Evolutionary conservation across 2,888 invertebrate genomes (phyloP).

Genomic region (Eupithecia subumbrata): DNA sequence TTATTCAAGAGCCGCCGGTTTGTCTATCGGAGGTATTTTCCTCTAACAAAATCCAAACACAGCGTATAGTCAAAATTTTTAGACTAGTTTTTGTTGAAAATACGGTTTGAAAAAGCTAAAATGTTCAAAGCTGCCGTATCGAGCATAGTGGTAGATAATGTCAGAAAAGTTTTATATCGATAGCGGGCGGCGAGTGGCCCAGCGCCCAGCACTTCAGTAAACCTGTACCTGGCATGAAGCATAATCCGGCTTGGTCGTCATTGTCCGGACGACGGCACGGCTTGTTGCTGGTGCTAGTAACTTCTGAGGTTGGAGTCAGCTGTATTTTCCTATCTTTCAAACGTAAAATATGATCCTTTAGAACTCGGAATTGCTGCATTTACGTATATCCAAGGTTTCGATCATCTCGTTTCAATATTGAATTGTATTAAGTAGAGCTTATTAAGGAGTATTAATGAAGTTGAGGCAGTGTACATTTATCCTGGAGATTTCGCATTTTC

Average conservation of each 20-base stretch:
- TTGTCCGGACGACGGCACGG: conserved; percentile 71
- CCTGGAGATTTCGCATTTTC: background rate
- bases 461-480: background rate
- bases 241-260: conserved; percentile 74
- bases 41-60: background rate
- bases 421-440: background rate
- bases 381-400: background rate
- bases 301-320: conserved; percentile 61
- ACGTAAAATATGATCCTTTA: background rate
- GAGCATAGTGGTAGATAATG: background rate
- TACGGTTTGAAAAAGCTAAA: background rate
- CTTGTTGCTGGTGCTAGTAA: conserved; percentile 63
- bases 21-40: background rate
- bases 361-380: background rate
- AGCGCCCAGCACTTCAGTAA: conserved; percentile 64
- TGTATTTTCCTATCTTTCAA: conserved; percentile 45
- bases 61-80: background rate
- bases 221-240: conserved; percentile 77
- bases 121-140: background rate
- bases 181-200: conserved; percentile 43
- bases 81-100: background rate
- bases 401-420: background rate
- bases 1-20: background rate
- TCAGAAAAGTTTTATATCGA: conserved; percentile 41
- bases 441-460: background rate